Base-by-base conservation (phyloP, 2,113 vertebrate genomes). In the Theristicus caerulescens region DNA sequence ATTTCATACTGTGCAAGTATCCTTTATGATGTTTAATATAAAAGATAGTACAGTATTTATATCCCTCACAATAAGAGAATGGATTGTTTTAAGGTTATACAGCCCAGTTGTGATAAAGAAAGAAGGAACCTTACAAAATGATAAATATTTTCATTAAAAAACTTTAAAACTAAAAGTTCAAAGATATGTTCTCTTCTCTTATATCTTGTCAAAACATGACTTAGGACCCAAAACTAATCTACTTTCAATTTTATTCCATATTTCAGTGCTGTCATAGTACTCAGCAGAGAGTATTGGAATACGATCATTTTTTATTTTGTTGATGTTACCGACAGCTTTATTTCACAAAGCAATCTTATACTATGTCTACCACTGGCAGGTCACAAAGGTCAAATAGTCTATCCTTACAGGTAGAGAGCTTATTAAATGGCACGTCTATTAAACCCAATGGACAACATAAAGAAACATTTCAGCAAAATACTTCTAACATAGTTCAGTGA, bases 281-380 rank as follows among this genome's bases (percentile, higher is more conserved):
- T 98, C 97, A 98, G 98, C 98, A 97, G 98, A 98, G 97, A 98
- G 98, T 98, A 98, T 98, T 98, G 98, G 98, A 98, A 98, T 97
- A 98, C 97, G 98, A 98, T 98, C 98, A 98, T 99, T 99, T 99
- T 99, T 99, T 99, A 99, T 99, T 99, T 98, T 98, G 98, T 98
- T 98, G 98, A 98, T 98, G 98, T 98, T 98, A 99, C 98, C 99
- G 99, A 99, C 99, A 99, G 99, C 98, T 99, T 99, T 99, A 99
- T 99, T 99, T 99, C 99, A 99, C 98, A 98, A 99, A 99, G 99
- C 99, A 99, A 99, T 99, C 99, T 99, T 98, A 98, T 97, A 98
- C 98, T 98, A 98, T 98, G 98, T 98, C 98, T 98, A 98, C 98
- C 99, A 97, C 98, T 97, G 97, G 98, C 98, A 98, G 99, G 99